Evolutionary conservation across 2,113 vertebrate genomes (phyloP), one percentile per base, ranked within the genome.

Genomic region (Thalassoma bifasciatum): DNA sequence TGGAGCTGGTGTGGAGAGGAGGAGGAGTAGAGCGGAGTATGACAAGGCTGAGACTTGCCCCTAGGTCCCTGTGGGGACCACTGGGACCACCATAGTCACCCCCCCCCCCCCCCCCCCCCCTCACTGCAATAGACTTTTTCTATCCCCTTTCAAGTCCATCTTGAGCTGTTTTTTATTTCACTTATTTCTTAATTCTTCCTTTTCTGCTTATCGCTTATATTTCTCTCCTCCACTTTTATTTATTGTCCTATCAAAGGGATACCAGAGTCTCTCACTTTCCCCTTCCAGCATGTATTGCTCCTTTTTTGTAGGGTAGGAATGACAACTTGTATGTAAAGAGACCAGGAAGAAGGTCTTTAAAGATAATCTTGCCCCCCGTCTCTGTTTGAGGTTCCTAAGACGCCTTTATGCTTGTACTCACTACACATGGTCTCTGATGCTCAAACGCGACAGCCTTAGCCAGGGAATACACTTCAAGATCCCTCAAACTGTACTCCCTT

Each of bases 1-100:
- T 83, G 49, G 73, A 68, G 46, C 46, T 49, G 46, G 79, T 58
- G 75, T 70, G 64, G 81, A 77, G 73, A 66, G 81, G 82, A 81
- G 83, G 84, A 87, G 86, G 86, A 88, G 89, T 78, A 65, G 81
- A 86, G 86, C 91, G 88, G 93, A 95, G 94, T 95, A 98, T 98
- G 97, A 98, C 97, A 98, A 96, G 96, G 94, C 95, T 96, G 95
- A 96, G 96, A 95, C 96, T 94, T 91, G 93, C 87, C 93, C 93
- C 92, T 91, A 83, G 92, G 88, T 97, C 96, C 95, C 96, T 86
- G 91, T 87, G 94, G 96, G 94, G 92, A 95, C 95, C 92, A 82
- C 91, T 93, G 96, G 96, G 96, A 95, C 95, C 93, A 90, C 94
- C 46, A n/a, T 76, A 81, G 89, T 86, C 89, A 78, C 85, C 83